A percentile compares a stretch with the other conserved stretches of the same genome.
phyloP scores from a whole-genome alignment of 1,140 invertebrate genomes.

The Hylaeus anthracinus region DNA sequence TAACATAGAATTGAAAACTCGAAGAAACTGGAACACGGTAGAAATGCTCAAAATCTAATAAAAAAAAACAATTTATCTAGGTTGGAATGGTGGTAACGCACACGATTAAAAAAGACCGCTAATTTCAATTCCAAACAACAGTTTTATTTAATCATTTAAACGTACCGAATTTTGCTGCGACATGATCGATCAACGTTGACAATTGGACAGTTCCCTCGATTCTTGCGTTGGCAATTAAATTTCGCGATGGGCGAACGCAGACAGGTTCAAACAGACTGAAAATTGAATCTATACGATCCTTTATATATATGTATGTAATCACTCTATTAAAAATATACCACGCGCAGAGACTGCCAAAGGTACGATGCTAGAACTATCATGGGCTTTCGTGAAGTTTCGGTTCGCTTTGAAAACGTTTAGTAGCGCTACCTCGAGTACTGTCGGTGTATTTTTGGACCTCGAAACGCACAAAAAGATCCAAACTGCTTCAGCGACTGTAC shows the following conservation, averaged over 20 bases:
- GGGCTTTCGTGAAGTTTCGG: conserved; percentile 5
- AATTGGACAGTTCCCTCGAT: not conserved
- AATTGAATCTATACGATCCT: not conserved
- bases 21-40: not conserved
- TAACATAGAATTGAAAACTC: not conserved
- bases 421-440: not conserved
- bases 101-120: too few species aligned
- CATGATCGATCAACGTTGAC: conserved; percentile 38
- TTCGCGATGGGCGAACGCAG: not conserved
- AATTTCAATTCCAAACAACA: not conserved
- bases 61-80: too few species aligned
- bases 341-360: not conserved
- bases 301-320: not conserved
- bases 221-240: not conserved
- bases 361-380: conserved; percentile 26
- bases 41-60: not conserved
- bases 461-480: conserved; percentile 63
- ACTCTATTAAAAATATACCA: conserved; percentile 2
- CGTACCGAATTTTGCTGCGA: conserved; percentile 52
- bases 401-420: conserved; percentile 4
- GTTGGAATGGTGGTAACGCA: too few species aligned
- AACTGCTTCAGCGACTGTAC: conserved; percentile 40
- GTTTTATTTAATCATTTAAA: not conserved
- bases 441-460: conserved; percentile 72
- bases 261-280: not conserved